Evolutionary conservation across 1,140 invertebrate species (phyloP).

Genomic region (Panagrolaimus sp.): DNA sequence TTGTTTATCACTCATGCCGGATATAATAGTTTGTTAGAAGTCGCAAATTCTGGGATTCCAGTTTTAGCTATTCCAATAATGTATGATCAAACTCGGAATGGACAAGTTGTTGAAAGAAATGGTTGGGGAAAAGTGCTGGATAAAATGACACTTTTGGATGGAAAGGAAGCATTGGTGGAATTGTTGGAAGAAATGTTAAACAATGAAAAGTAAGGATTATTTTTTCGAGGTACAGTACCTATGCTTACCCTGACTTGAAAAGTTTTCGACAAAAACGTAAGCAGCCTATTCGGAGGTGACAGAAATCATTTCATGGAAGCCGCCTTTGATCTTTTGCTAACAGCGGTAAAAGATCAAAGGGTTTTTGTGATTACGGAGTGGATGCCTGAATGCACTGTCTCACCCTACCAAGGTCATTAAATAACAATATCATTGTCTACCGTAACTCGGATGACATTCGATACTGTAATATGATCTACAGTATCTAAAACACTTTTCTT

Average conservation of each 20-base stretch:
- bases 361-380: no score
- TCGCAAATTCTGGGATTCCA: background rate
- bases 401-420: no score
- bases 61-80: conserved; percentile 22
- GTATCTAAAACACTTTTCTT: background rate
- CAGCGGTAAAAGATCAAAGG: no score
- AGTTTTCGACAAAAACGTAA: no score
- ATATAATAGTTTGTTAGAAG: conserved; percentile 21
- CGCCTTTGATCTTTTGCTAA: no score
- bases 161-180: background rate
- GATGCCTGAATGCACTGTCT: no score
- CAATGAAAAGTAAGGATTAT: conserved; percentile 6
- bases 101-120: conserved; percentile 23
- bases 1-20: conserved; percentile 29
- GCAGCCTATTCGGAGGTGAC: no score
- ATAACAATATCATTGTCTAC: no score
- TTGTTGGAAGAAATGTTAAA: background rate
- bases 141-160: conserved; percentile 10
- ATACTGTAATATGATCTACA: background rate
- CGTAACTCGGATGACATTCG: no score
- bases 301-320: no score
- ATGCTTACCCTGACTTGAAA: no score
- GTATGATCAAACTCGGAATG: conserved; percentile 30
- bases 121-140: conserved; percentile 27
- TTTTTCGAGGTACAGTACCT: background rate